Conservation (phyloP, 2,797 vertebrate genomes). For the Scyliorhinus canicula region DNA sequence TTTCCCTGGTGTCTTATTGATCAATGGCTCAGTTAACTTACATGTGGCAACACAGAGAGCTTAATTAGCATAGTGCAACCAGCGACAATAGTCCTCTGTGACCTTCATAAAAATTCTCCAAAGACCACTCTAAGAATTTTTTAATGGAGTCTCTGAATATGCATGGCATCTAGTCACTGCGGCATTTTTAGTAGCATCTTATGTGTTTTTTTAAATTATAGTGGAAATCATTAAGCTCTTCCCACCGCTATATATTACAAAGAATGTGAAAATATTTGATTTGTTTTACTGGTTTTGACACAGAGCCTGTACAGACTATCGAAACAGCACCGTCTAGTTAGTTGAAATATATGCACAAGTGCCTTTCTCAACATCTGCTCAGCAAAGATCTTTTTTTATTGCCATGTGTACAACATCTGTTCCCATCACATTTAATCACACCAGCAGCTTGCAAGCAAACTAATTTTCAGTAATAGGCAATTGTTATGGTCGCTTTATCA, state of each 20-base stretch:
- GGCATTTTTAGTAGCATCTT: background rate
- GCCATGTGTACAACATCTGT: constrained; percentile 34
- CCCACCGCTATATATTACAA: background rate
- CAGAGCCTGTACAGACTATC: background rate
- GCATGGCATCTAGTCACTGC: background rate
- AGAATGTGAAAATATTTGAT: background rate
- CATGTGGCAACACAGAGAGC: background rate
- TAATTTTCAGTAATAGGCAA: constrained; percentile 22
- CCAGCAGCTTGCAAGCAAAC: constrained; percentile 28
- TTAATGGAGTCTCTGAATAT: background rate
- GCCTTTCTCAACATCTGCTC: constrained; percentile 29
- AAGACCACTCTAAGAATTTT: background rate
- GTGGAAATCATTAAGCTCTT: background rate
- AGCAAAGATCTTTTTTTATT: constrained; percentile 17
- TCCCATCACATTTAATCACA: constrained; percentile 26
- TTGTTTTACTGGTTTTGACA: background rate
- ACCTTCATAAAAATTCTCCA: constrained; percentile 8
- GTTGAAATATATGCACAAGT: constrained; percentile 19
- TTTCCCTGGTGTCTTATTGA: background rate
- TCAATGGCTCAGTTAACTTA: background rate
- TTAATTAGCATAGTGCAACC: constrained; percentile 8
- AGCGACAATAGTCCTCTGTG: background rate
- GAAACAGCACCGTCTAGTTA: background rate
- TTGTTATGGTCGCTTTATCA: constrained; percentile 34
- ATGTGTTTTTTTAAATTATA: background rate